phyloP scores from a whole-genome alignment of 1,140 invertebrate genomes.

The Bombus sibiricus region DNA sequence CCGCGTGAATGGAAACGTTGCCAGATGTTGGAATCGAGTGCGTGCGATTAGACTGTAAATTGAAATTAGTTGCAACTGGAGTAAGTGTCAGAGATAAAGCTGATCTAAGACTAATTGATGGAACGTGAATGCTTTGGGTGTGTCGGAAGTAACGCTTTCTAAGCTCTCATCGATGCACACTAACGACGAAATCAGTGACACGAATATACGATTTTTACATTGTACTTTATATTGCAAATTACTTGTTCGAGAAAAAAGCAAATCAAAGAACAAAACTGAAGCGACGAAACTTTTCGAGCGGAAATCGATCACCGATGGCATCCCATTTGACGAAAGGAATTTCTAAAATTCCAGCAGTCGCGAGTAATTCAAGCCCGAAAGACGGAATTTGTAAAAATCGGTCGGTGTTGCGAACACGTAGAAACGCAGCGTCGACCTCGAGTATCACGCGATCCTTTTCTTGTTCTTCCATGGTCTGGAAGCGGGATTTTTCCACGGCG shows the following conservation, averaged over 20 bases:
- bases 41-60: not conserved
- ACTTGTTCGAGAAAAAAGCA: no score
- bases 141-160: not conserved
- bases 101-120: not conserved
- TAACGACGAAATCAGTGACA: not conserved
- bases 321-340: not conserved
- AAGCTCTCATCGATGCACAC: not conserved
- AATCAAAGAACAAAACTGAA: fast-evolving
- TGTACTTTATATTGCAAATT: not conserved
- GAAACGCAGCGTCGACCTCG: constrained; percentile 12
- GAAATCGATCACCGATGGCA: not conserved
- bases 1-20: not conserved
- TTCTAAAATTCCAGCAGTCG: not conserved
- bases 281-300: no score
- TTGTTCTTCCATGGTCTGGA: constrained; percentile 36
- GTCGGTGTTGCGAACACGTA: constrained; percentile 7
- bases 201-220: not conserved
- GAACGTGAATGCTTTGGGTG: not conserved
- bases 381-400: constrained; percentile 27
- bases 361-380: not conserved
- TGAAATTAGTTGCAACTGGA: not conserved
- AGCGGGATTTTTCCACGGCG: constrained; percentile 54
- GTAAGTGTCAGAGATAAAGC: not conserved
- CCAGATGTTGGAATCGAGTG: not conserved
- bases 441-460: constrained; percentile 45